Conservation (phyloP, 1,140 invertebrate species). For the Achroia grisella region DNA sequence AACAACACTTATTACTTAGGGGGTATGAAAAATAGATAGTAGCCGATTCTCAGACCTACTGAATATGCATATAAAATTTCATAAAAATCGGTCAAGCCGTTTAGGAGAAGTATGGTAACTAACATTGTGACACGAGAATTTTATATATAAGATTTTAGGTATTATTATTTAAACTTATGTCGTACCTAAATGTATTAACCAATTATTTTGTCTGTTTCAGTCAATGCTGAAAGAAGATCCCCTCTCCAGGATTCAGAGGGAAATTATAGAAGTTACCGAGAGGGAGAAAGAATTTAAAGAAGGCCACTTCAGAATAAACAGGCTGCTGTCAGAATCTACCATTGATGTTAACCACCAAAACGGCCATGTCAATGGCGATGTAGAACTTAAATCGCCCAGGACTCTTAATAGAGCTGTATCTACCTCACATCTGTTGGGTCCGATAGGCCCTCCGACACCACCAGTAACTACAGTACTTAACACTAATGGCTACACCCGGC, state of each 20-base stretch:
- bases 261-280: slow-evolving; percentile 81
- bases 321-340: slow-evolving; percentile 63
- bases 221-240: slow-evolving; percentile 74
- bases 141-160: no score
- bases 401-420: slow-evolving; percentile 75
- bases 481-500: slow-evolving; percentile 67
- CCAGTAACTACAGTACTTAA: slow-evolving; percentile 34
- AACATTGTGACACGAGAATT: no score
- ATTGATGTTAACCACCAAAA: slow-evolving; percentile 58
- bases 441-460: slow-evolving; percentile 47
- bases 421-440: slow-evolving; percentile 74
- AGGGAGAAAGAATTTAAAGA: slow-evolving; percentile 79
- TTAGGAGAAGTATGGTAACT: no score
- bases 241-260: slow-evolving; percentile 78
- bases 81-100: no score
- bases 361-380: slow-evolving; percentile 51
- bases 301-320: slow-evolving; percentile 69
- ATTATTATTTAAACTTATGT: no score
- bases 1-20: no score
- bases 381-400: slow-evolving; percentile 60
- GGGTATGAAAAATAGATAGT: no score
- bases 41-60: no score
- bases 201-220: slow-evolving; percentile 45
- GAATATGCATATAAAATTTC: no score
- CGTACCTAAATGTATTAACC: no score